These are phyloP conservation scores for Mus musculus DNA, from an alignment of 2,113 vertebrate species.

Conservation along the genomic window DNA sequence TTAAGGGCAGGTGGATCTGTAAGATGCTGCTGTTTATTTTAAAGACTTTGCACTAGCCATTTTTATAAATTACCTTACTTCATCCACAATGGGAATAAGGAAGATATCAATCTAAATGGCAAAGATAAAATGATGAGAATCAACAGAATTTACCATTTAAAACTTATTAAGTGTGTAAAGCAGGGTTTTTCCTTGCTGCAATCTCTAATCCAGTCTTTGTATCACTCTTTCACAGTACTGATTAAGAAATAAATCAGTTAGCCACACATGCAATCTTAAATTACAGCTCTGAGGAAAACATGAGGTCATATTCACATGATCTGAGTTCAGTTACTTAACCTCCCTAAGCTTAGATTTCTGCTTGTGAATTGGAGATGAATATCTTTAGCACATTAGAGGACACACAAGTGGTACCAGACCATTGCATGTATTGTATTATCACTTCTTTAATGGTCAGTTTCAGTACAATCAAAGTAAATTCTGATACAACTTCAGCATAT, in stretches of 20 bases:
- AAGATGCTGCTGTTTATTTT: not conserved
- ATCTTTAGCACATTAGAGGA: not conserved
- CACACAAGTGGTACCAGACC: not conserved
- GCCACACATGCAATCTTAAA: not conserved
- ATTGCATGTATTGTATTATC: not conserved
- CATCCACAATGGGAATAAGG: not conserved
- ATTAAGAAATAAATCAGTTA: constrained; percentile 38
- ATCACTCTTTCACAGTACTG: not conserved
- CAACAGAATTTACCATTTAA: not conserved
- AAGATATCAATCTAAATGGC: constrained; percentile 3
- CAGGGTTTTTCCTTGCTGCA: not conserved
- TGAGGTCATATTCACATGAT: not conserved
- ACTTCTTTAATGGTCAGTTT: not conserved
- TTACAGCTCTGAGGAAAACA: not conserved
- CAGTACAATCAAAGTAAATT: not conserved
- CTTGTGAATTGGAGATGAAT: constrained; percentile 50
- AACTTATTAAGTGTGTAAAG: not conserved
- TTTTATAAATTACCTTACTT: not conserved
- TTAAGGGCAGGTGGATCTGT: not conserved
- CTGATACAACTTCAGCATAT: not conserved
- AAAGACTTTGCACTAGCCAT: not conserved
- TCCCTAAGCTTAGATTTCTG: constrained; percentile 10
- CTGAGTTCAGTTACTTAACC: not conserved
- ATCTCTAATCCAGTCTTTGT: not conserved
- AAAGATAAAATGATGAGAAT: constrained; percentile 35